phyloP scores from a whole-genome alignment of 2,797 vertebrate genomes.

The Sandelia bainsii region DNA sequence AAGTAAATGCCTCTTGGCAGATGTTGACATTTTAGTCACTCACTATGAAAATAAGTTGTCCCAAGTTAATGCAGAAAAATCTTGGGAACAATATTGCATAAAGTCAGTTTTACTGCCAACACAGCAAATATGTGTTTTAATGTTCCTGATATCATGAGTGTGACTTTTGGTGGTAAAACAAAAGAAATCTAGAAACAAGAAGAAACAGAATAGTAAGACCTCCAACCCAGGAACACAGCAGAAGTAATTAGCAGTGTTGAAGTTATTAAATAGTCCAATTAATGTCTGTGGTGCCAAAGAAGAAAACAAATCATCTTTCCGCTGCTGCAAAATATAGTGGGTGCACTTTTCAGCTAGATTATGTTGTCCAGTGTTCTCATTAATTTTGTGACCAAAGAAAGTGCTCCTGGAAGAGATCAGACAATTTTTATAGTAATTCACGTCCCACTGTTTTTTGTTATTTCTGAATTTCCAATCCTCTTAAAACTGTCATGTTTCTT shows the following conservation, averaged over 20 bases:
- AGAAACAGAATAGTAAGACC: conserved; percentile 9
- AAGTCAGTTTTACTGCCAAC: conserved; percentile 34
- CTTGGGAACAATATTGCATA: conserved; percentile 19
- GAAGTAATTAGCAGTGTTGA: conserved; percentile 33
- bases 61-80: conserved; percentile 2
- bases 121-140: conserved; percentile 32
- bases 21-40: conserved; percentile 17
- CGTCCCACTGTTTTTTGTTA: background rate
- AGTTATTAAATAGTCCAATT: conserved; percentile 41
- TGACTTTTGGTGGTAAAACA: background rate
- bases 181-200: background rate
- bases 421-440: conserved; percentile 2
- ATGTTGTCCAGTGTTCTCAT: conserved; percentile 20
- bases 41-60: conserved; percentile 21
- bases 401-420: background rate
- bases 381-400: conserved; percentile 38
- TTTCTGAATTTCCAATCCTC: background rate
- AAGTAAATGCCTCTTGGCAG: conserved; percentile 1
- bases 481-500: conserved; percentile 2
- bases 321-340: conserved; percentile 16
- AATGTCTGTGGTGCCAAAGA: conserved; percentile 52
- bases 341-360: conserved; percentile 10
- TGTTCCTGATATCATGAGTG: conserved; percentile 21
- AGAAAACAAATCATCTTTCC: conserved; percentile 34
- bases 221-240: conserved; percentile 23